Evolutionary conservation across 1,140 invertebrate species (phyloP).

Genomic region (Anadara kagoshimensis): DNA sequence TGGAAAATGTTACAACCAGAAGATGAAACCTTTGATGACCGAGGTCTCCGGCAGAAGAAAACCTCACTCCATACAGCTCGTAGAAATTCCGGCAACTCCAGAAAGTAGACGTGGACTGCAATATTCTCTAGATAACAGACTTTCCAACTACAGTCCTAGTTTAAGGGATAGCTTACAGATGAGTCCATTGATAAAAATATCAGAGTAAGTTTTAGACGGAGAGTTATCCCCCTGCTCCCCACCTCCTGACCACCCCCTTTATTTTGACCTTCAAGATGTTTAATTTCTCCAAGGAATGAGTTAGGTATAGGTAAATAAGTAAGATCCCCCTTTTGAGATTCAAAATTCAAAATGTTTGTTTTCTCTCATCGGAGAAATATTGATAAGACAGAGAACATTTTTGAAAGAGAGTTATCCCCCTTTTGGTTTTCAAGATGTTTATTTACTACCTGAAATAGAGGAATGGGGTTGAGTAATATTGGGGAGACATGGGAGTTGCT

Average conservation of each 20-base stretch:
- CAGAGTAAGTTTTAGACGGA: slow-evolving; percentile 41
- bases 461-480: too few relatives aligned
- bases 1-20: slow-evolving; percentile 80
- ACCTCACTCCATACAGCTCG: slow-evolving; percentile 85
- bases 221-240: not conserved
- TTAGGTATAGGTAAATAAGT: too few relatives aligned
- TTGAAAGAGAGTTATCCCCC: too few relatives aligned
- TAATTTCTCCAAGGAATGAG: not conserved
- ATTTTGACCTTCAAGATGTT: not conserved
- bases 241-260: too few relatives aligned
- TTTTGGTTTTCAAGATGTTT: too few relatives aligned
- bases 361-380: too few relatives aligned
- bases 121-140: slow-evolving; percentile 40
- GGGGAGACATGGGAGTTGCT: too few relatives aligned
- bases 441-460: too few relatives aligned
- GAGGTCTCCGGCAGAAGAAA: slow-evolving; percentile 71
- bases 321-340: too few relatives aligned
- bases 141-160: slow-evolving; percentile 1
- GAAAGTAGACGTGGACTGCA: slow-evolving; percentile 73
- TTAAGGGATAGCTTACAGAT: slow-evolving; percentile 26
- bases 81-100: slow-evolving; percentile 81
- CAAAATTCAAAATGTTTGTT: too few relatives aligned
- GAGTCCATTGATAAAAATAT: slow-evolving; percentile 47
- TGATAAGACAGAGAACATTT: too few relatives aligned
- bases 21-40: slow-evolving; percentile 78